Evolutionary conservation across 2,113 vertebrate species (phyloP), one percentile per base, ranked within the genome.

Genomic region (Sylvia atricapilla): DNA sequence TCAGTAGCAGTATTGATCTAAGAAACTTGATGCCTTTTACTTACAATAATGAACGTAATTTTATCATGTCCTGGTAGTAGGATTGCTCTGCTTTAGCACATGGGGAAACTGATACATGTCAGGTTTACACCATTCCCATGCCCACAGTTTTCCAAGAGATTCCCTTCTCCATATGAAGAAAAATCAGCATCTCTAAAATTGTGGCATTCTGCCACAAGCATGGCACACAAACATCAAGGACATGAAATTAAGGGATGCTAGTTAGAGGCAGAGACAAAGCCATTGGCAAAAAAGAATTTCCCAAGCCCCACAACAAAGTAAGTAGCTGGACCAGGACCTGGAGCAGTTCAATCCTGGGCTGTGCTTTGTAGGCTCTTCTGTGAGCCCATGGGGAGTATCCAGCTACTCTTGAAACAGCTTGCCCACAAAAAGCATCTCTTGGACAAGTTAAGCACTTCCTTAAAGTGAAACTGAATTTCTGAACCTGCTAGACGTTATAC

Each of bases 1-100:
- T 95, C 69, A 56, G 64, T 75, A 59, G 79, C 25, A 7, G 44
- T 74, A 96, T 83, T 63, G 91, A 86, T 96, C 79, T 94, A 30
- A 77, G 90, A 90, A 95, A 93, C 85, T 74, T 67, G n/a, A 78
- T 95, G 56, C 85, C 44, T 96, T 85, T 81, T 88, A 67, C 68
- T 78, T 67, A 44, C 75, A 84, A 80, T 80, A 74, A 77, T 72
- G 41, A 88, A 67, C 2, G 14, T 35, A 43, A 66, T 70, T 90
- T 78, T 89, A 2, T 63, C 62, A 30, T 77, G 60, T 53, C 35
- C 58, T 56, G 31, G n/a, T 59, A 86, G 50, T 69, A 91, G 43
- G 39, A 88, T 80, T 95, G 94, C 35, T 87, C 24, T 87, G 33
- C 73, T 78, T 90, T 69, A 68, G 37, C 24, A 50, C 2, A 1